Conservation (phyloP, 1,140 invertebrate genomes). For the Ganaspis sp. region DNA sequence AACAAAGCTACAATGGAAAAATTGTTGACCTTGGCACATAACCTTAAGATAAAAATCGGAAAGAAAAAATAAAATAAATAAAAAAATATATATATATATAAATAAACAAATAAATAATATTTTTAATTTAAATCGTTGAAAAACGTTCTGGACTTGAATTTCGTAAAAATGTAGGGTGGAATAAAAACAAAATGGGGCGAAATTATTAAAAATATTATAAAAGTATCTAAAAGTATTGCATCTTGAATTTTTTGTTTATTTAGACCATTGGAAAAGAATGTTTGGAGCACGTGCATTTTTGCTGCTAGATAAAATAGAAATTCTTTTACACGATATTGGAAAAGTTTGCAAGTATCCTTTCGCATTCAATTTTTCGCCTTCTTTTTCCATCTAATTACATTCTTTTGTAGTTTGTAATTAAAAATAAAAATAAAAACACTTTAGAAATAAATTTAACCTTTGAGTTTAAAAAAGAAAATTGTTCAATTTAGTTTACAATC, state of each 20-base stretch:
- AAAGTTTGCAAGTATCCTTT: not conserved
- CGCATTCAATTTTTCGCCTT: not conserved
- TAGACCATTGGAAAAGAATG: not conserved
- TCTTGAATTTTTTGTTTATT: not conserved
- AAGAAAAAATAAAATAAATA: too few species aligned
- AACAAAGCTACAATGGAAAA: too few species aligned
- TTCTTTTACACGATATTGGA: not conserved
- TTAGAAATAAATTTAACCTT: not conserved
- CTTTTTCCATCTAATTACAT: conserved; percentile 1
- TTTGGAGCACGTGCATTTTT: not conserved
- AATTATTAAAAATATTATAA: not conserved
- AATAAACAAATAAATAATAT: too few species aligned
- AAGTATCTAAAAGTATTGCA: not conserved
- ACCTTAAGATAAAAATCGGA: too few species aligned
- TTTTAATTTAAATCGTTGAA: too few species aligned
- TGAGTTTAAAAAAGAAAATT: not conserved
- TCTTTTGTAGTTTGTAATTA: not conserved
- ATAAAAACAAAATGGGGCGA: too few species aligned
- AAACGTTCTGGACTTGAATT: too few species aligned
- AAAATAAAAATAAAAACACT: not conserved
- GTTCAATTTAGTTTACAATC: too few species aligned
- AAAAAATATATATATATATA: too few species aligned
- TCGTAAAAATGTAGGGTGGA: too few species aligned
- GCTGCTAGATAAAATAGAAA: not conserved
- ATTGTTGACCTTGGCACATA: too few species aligned